Conservation (phyloP, 2,888 invertebrate species). For the Amphipyra tragopoginis region DNA sequence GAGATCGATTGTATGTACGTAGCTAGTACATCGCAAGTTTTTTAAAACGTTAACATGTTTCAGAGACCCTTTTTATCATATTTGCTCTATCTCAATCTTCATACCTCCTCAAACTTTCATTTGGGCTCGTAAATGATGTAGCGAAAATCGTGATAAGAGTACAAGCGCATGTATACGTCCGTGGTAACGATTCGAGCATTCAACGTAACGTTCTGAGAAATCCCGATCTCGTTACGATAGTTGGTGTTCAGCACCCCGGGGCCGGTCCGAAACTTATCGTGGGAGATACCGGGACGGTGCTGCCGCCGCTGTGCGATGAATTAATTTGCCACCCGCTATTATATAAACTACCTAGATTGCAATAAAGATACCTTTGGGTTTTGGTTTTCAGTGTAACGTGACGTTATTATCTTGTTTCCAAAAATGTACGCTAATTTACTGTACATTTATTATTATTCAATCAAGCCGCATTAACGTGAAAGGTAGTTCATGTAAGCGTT, state of each 20-base stretch:
- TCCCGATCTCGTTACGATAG: conserved; percentile 85
- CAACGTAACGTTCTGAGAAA: conserved; percentile 79
- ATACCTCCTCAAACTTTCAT: conserved; percentile 50
- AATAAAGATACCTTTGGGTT: conserved; percentile 79
- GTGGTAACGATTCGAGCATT: conserved; percentile 67
- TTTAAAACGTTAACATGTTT: conserved; percentile 27
- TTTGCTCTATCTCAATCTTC: conserved; percentile 56
- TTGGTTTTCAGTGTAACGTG: conserved; percentile 67
- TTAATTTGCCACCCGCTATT: conserved; percentile 83
- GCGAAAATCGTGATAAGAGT: conserved; percentile 76
- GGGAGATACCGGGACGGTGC: conserved; percentile 71
- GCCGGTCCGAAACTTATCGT: conserved; percentile 78
- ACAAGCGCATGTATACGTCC: conserved; percentile 62
- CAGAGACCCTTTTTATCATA: conserved; percentile 48
- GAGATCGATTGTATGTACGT: conserved; percentile 59
- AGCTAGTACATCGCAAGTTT: conserved; percentile 25
- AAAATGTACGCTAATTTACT: conserved; percentile 74
- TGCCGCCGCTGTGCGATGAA: conserved; percentile 82
- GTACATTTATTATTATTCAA: conserved; percentile 72
- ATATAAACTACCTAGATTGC: conserved; percentile 83
- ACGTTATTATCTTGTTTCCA: conserved; percentile 67
- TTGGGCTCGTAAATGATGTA: conserved; percentile 62
- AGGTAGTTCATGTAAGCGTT: conserved; percentile 41
- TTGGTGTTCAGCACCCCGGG: conserved; percentile 74
- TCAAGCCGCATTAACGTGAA: conserved; percentile 51